Base-by-base conservation (phyloP, 2,797 vertebrate species). In the Phaenicophaeus curvirostris region DNA sequence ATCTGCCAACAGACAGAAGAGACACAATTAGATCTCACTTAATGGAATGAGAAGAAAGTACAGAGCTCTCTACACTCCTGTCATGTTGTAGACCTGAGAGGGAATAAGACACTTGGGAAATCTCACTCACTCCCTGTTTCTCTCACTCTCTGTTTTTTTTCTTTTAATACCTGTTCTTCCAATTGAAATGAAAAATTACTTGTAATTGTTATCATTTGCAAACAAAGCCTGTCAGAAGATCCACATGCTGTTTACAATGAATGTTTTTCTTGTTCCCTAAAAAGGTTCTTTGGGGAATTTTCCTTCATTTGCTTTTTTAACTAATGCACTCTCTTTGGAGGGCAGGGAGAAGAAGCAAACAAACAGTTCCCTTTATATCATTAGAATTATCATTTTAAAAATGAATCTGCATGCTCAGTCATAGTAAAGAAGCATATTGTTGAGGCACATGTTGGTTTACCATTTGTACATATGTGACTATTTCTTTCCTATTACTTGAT, bases 1-100 rank as follows among this genome's bases (percentile, higher is more conserved):
- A 98, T 98, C 98, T 98, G 98, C 98, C 98, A 98, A 98, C 98
- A 98, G 97, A 98, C 97, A 91, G 97, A 98, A 96, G 97, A 97
- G 98, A 97, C 97, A 97, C 98, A 98, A 98, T 98, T 98, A 98
- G 98, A 98, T 98, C 97, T 98, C 98, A 97, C 97, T 98, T 98
- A 98, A 98, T 98, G 98, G 98, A 98, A 98, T 96, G 95, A 98
- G 97, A 97, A 98, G 97, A 94, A 96, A 95, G 97, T 98, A 96
- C 96, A 35, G 85, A 95, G 96, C 97, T 97, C 97, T 97, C 97
- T 96, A 91, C 94, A 93, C 85, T 97, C 86, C 31, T 97, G 97
- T 97, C 97, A 95, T 96, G 98, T 98, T 98, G 98, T 98, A 98
- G 97, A 98, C 97, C 97, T 93, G 96, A 95, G 96, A 98, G 96